Conservation (phyloP, 2,888 invertebrate genomes). For the Rhagophthalmus giganteus region DNA sequence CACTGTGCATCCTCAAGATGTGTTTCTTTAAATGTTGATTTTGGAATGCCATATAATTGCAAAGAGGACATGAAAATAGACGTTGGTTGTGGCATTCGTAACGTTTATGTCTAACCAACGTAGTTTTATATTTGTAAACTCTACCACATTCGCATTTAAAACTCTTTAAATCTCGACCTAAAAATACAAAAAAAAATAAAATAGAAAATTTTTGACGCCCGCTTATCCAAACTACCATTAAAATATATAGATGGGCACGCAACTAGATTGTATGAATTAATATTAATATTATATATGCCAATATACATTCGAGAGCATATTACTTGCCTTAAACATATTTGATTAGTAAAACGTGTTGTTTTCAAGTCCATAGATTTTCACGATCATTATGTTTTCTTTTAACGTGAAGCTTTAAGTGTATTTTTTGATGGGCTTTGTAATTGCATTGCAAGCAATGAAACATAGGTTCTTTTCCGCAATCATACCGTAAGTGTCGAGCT, state of each 20-base stretch:
- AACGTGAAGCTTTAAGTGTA: constrained; percentile 34
- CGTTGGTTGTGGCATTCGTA: constrained; percentile 35
- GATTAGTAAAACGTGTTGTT: not conserved
- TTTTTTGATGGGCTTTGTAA: constrained; percentile 37
- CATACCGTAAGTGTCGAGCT: constrained; percentile 33
- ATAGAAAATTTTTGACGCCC: not conserved
- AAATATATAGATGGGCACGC: too few relatives aligned
- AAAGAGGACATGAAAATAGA: constrained; percentile 15
- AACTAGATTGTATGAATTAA: too few relatives aligned
- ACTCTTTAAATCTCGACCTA: not conserved
- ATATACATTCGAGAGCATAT: too few relatives aligned
- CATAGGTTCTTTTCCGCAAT: constrained; percentile 33
- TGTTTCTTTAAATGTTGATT: constrained; percentile 19
- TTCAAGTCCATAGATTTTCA: not conserved
- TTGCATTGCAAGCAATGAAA: constrained; percentile 8
- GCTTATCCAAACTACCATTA: not conserved
- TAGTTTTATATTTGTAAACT: constrained; percentile 20
- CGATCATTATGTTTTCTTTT: constrained; percentile 9
- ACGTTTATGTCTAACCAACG: constrained; percentile 25
- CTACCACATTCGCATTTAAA: constrained; percentile 32
- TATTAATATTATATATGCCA: too few relatives aligned
- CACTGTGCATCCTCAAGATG: constrained; percentile 11
- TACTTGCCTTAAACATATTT: not conserved
- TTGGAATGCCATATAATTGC: constrained; percentile 22
- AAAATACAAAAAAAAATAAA: constrained; percentile 1